Conservation (phyloP, 2,113 vertebrate species). For the Cyanocitta stelleri region DNA sequence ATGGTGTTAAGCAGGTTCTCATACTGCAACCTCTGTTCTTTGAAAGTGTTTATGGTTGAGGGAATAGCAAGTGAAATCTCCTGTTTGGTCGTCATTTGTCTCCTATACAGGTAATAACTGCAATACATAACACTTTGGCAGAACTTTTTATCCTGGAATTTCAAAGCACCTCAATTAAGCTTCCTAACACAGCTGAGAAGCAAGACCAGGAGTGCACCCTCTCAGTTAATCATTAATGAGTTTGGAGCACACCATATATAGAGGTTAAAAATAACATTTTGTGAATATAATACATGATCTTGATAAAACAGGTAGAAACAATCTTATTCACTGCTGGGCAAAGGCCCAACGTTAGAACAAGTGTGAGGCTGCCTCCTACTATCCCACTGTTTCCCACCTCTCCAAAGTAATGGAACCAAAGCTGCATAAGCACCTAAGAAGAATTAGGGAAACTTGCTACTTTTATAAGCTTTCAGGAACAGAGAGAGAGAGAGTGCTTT, state of each 20-base stretch:
- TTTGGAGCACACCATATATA: background rate
- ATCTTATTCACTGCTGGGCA: background rate
- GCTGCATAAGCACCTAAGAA: background rate
- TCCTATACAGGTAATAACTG: background rate
- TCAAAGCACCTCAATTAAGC: background rate
- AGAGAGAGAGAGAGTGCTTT: background rate
- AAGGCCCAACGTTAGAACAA: background rate
- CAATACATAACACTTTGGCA: background rate
- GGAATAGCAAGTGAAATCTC: background rate
- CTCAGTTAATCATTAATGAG: background rate
- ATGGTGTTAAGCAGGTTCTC: background rate
- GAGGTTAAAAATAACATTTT: background rate
- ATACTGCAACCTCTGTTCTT: background rate
- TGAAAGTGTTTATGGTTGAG: background rate
- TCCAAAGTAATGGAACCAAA: background rate
- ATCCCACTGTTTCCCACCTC: background rate
- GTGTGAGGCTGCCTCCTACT: background rate
- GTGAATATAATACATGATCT: background rate
- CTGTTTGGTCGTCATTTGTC: background rate
- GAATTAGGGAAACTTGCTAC: background rate
- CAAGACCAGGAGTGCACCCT: background rate
- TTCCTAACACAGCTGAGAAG: background rate
- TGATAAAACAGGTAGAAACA: background rate
- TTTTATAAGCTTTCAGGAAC: background rate
- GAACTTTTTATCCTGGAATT: background rate